Base-by-base conservation (phyloP, 1,140 invertebrate genomes). In the Archivesica marissinica region DNA sequence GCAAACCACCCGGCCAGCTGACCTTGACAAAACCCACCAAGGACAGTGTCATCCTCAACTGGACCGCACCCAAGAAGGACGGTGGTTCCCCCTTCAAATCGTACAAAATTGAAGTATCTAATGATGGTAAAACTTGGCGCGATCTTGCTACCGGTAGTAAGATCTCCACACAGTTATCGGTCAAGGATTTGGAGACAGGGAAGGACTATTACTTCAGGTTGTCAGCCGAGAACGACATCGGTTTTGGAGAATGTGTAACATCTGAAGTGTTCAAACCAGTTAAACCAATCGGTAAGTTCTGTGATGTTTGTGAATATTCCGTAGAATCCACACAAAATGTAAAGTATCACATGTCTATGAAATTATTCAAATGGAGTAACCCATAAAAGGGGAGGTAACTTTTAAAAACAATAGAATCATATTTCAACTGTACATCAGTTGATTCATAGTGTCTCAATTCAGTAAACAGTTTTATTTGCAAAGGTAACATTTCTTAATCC, bases 161-260 rank as follows among this genome's bases (percentile, higher is more conserved):
- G 64, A 28, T 47, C 17, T 83, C 44, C 35, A 89, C 79, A 30
- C 87, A 68, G 23, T 96, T 98, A 87, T 99, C 96, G 64, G 98
- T 99, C 92, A 97, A 98, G 80, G 96, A 97, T 87, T 98, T 99
- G 25, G 96, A 96, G 80, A 97, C 98, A 66, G 90, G 87, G 47
- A 98, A 99, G 92, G 98, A 99, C 93, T 99, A 99, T 91, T 95
- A 98, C 89, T 99, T 99, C 95, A 95, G 98, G 86, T 96, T 99
- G 1, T 97, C 98, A 95, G 99, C 99, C 23, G 85, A 88, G 38
- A 92, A 92, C 80, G 84, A 86, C 41, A 87, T 88, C 35, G 91
- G 91, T 1, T 23, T 47, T 54, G 87, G 90, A 23, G 87, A 89
- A 92, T 97, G 97, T 44, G 98, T 89, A 41, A 83, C 81, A 47